These are phyloP conservation scores for Chelmon rostratus DNA, from an alignment of 2,797 vertebrate genomes.

Conservation along the genomic window DNA sequence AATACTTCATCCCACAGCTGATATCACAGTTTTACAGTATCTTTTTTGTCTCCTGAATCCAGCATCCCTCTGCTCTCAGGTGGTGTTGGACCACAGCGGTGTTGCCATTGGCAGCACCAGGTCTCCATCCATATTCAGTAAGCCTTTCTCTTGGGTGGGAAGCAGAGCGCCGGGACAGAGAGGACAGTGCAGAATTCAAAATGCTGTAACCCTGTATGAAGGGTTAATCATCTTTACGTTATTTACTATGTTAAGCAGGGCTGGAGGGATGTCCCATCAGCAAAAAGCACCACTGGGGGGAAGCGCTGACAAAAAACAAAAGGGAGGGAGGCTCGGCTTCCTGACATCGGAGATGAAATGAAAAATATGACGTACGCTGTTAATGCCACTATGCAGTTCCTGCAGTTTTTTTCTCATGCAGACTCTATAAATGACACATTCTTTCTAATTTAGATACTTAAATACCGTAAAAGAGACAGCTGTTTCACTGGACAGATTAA, in stretches of 20 bases:
- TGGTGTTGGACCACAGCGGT: slow-evolving; percentile 11
- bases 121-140: slow-evolving; percentile 51
- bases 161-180: slow-evolving; percentile 21
- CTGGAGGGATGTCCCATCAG: slow-evolving; percentile 2
- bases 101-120: slow-evolving; percentile 17
- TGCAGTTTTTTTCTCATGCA: background rate
- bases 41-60: background rate
- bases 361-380: background rate
- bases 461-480: background rate
- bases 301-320: background rate
- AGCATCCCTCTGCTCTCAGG: slow-evolving; percentile 6
- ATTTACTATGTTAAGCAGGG: background rate
- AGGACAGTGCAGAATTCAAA: background rate
- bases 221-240: background rate
- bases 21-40: slow-evolving; percentile 1
- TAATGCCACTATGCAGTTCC: background rate
- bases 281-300: slow-evolving; percentile 1
- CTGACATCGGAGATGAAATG: background rate
- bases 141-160: slow-evolving; percentile 27
- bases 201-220: background rate
- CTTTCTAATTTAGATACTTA: background rate
- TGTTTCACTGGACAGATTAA: background rate
- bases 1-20: background rate
- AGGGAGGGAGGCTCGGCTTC: background rate
- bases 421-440: background rate